Evolutionary conservation across 2,113 vertebrate genomes (phyloP).

Genomic region (Anoplopoma fimbria): DNA sequence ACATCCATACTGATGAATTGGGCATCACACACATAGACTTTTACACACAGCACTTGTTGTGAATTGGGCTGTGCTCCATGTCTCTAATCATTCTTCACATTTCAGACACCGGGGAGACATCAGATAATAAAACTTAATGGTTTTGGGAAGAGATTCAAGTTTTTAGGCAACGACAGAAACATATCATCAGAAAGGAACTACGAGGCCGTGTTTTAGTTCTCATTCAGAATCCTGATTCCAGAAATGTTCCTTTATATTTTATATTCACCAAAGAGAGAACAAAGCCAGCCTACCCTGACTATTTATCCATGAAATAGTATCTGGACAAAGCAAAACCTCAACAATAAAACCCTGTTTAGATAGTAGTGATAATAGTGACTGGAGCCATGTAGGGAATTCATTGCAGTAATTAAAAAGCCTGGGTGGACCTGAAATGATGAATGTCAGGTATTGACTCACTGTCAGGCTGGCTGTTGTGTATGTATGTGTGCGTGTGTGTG

Average conservation of each 20-base stretch:
- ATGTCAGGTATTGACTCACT: slow-evolving; percentile 77
- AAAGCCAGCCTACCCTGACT: slow-evolving; percentile 5
- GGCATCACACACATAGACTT: slow-evolving; percentile 23
- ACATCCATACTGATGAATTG: slow-evolving; percentile 54
- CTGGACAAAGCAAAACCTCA: slow-evolving; percentile 53
- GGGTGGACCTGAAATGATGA: slow-evolving; percentile 75
- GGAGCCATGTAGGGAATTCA: slow-evolving; percentile 72
- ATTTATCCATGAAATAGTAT: slow-evolving; percentile 44
- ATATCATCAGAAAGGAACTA: neutral
- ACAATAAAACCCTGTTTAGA: slow-evolving; percentile 57
- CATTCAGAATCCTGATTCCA: neutral
- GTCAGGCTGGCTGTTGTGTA: slow-evolving; percentile 50
- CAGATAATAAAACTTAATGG: neutral
- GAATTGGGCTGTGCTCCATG: slow-evolving; percentile 25
- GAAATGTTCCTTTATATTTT: neutral
- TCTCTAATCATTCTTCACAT: slow-evolving; percentile 21
- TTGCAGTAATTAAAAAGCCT: slow-evolving; percentile 79
- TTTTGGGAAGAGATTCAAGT: slow-evolving; percentile 18
- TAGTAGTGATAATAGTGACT: slow-evolving; percentile 57
- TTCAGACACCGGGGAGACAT: slow-evolving; percentile 6
- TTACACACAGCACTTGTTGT: neutral
- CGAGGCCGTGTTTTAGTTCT: neutral
- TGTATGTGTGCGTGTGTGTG: neutral
- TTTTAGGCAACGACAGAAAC: slow-evolving; percentile 7
- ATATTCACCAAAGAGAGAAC: slow-evolving; percentile 26